Conservation (phyloP, 37 sponge, comb jelly and placozoan genomes). For the Spongilla lacustris region DNA sequence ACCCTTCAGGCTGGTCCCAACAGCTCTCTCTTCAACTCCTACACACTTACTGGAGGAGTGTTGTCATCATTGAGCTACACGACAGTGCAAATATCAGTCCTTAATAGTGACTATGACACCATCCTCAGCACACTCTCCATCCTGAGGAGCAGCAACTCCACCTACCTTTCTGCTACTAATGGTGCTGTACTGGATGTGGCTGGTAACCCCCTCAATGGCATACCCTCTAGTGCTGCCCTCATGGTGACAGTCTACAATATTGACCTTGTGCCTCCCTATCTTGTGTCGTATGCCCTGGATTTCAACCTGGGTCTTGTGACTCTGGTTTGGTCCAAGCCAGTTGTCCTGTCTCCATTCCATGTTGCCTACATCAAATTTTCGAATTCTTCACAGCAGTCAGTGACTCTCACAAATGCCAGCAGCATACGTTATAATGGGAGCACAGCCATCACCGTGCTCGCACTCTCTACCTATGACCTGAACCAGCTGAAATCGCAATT, state of each 20-base stretch:
- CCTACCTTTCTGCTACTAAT: conserved; percentile 60
- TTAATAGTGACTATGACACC: conserved; percentile 60
- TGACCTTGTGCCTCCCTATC: conserved; percentile 61
- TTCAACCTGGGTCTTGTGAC: conserved; percentile 66
- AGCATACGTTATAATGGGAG: conserved; percentile 48
- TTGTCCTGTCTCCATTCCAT: conserved; percentile 58
- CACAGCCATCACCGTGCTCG: conserved; percentile 26
- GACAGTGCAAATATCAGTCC: conserved; percentile 62
- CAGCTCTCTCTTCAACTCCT: neutral
- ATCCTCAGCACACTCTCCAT: conserved; percentile 59
- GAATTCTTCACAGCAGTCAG: conserved; percentile 41
- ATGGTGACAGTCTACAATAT: conserved; percentile 61
- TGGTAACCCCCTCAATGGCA: conserved; percentile 19
- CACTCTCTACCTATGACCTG: conserved; percentile 57
- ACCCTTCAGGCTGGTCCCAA: conserved; percentile 51
- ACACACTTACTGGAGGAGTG: conserved; percentile 48
- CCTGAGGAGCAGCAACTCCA: conserved; percentile 30
- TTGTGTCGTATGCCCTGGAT: conserved; percentile 59
- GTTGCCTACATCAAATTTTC: conserved; percentile 29
- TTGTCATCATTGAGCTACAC: conserved; percentile 42
- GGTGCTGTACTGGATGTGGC: conserved; percentile 59
- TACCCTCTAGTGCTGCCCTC: conserved; percentile 31
- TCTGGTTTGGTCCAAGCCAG: conserved; percentile 69
- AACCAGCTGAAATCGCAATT: conserved; percentile 67
- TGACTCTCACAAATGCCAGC: conserved; percentile 42